Conservation (phyloP, 2,797 vertebrate genomes). For the Australoheros facetus region DNA sequence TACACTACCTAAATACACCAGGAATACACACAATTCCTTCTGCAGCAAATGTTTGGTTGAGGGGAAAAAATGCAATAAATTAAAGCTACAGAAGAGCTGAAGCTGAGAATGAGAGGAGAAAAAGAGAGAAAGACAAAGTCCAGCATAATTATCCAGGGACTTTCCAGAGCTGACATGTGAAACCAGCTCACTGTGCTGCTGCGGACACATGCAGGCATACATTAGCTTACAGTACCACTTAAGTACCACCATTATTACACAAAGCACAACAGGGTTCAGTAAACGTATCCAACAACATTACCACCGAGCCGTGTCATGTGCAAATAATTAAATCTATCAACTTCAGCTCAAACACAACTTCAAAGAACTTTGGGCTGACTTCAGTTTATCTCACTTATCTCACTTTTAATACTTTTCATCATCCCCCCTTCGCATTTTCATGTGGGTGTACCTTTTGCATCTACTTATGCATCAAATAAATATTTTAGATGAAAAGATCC, state of each 20-base stretch:
- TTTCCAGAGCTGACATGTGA: conserved; percentile 83
- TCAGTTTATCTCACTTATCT: neutral
- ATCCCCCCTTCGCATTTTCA: neutral
- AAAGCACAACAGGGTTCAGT: conserved; percentile 1
- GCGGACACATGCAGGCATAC: conserved; percentile 27
- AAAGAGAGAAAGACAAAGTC: conserved; percentile 54
- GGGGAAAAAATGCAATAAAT: neutral
- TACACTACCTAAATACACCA: neutral
- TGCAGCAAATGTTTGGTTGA: neutral
- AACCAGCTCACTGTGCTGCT: conserved; percentile 77
- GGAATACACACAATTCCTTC: neutral
- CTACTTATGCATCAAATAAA: neutral
- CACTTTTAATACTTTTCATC: neutral
- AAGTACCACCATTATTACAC: conserved; percentile 11
- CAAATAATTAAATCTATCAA: neutral
- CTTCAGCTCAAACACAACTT: neutral
- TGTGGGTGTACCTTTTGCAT: neutral
- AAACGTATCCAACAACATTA: neutral
- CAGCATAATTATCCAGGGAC: conserved; percentile 80
- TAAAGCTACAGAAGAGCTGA: conserved; percentile 12
- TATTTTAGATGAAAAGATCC: neutral
- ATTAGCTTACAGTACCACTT: conserved; percentile 5
- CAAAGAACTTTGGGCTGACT: neutral
- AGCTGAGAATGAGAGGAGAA: conserved; percentile 1
- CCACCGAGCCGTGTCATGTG: neutral